These are phyloP conservation scores for Drosophila bifasciata DNA, from an alignment of 1,140 invertebrate species.

Conservation along the genomic window DNA sequence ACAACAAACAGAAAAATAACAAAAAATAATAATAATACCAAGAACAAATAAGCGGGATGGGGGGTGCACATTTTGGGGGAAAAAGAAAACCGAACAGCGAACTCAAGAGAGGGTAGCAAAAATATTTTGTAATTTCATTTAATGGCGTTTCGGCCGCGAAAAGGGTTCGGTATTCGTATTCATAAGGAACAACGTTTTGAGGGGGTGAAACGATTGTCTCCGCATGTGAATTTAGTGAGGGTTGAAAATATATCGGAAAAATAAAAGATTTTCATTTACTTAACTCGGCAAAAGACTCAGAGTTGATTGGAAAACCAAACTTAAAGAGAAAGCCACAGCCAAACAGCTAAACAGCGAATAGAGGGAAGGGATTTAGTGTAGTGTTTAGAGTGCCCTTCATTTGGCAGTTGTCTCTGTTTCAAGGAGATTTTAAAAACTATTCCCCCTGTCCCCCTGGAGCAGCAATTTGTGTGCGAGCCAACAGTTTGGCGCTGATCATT, in stretches of 20 bases:
- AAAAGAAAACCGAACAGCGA: neutral
- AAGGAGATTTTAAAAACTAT: slow-evolving; percentile 30
- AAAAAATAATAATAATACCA: slow-evolving; percentile 38
- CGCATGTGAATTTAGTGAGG: too few relatives aligned
- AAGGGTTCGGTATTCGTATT: slow-evolving; percentile 35
- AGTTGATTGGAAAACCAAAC: too few relatives aligned
- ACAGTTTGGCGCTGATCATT: slow-evolving; percentile 56
- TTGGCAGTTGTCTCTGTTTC: slow-evolving; percentile 15
- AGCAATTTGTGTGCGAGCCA: slow-evolving; percentile 49
- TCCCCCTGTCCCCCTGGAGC: slow-evolving; percentile 10
- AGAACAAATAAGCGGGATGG: slow-evolving; percentile 33
- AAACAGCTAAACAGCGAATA: too few relatives aligned
- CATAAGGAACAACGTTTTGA: slow-evolving; percentile 26
- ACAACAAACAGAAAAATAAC: slow-evolving; percentile 18
- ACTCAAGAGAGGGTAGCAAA: slow-evolving; percentile 2
- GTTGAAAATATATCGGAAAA: too few relatives aligned
- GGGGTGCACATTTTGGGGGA: neutral
- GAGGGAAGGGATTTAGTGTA: too few relatives aligned
- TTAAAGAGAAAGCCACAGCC: too few relatives aligned
- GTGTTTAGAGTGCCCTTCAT: slow-evolving; percentile 27
- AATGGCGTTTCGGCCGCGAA: slow-evolving; percentile 42
- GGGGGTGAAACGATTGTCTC: slow-evolving; percentile 10
- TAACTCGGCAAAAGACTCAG: too few relatives aligned
- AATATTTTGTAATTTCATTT: slow-evolving; percentile 72
- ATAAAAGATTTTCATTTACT: too few relatives aligned